Base-by-base conservation (phyloP, 2,113 vertebrate genomes). In the Scomber japonicus region DNA sequence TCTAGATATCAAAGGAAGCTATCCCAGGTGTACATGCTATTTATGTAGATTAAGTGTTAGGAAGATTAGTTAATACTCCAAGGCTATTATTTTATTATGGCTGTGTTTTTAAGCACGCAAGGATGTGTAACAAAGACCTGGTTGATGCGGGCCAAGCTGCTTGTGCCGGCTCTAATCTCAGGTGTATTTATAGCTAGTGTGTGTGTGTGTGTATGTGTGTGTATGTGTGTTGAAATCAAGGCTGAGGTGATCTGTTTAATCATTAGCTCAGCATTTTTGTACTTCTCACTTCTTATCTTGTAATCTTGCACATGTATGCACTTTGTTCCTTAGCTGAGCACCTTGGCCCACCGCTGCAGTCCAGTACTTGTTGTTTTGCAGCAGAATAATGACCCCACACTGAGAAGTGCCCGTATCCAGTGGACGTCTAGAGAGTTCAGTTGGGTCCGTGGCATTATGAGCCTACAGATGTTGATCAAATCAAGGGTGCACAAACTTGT, bases 171-270 rank as follows among this genome's bases (percentile, higher is more conserved):
- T 82, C 27, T 82, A 78, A 81, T 92, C 89, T 82, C 70, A 85
- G 82, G 79, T 87, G 83, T 93, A 86, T 94, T 93, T 88, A 86
- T 89, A 88, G 80, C 35, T 9, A n/a, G 51, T 65, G 75, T 73
- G 31, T 80, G 44, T 73, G 78, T 82, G 75, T 57, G 45, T 83
- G 68, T 73, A 51, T 30, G 49, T 78, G 71, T 70, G 24, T 83
- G 68, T 73, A 51, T 30, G 49, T 78, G 71, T 70, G 24, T 71
- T 71, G 24, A 68, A 86, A 80, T 85, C 45, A 40, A 79, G 70
- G 76, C 81, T 77, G 60, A 72, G 71, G 63, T 76, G 74, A 50
- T 60, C 13, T n/a, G 56, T 76, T 86, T 75, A 86, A 92, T 90
- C 56, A 81, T 89, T 91, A 79, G 60, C 80, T 89, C 81, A 85